Evolutionary conservation across 2,797 vertebrate genomes (phyloP).

Genomic region (Ctenopoma multispine): DNA sequence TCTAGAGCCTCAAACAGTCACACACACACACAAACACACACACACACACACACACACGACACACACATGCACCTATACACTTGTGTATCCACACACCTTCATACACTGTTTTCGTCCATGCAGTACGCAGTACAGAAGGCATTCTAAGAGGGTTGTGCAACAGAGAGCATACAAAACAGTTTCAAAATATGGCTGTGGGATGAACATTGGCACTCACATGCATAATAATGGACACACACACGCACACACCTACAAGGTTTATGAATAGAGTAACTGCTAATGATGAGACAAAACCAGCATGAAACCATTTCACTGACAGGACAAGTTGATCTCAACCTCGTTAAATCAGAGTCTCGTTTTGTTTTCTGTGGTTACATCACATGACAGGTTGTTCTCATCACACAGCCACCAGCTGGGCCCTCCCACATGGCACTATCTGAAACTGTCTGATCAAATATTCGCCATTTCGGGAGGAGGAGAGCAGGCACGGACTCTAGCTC

Average conservation of each 20-base stretch:
- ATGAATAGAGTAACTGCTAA: conserved; percentile 27
- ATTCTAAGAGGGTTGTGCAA: conserved; percentile 85
- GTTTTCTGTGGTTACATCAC: conserved; percentile 43
- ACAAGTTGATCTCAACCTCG: conserved; percentile 26
- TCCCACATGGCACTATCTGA: conserved; percentile 29
- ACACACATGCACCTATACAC: conserved; percentile 35
- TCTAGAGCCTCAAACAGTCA: conserved; percentile 40
- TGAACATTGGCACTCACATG: conserved; percentile 71
- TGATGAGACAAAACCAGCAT: conserved; percentile 24
- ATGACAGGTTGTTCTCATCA: conserved; percentile 32
- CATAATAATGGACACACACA: conserved; percentile 55
- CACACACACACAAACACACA: conserved; percentile 31
- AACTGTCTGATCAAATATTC: conserved; percentile 56
- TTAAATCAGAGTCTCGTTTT: conserved; percentile 31
- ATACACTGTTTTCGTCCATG: conserved; percentile 63
- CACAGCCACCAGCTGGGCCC: conserved; percentile 52
- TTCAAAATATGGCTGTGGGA: conserved; percentile 80
- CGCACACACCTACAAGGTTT: conserved; percentile 40
- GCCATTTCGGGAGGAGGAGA: conserved; percentile 19
- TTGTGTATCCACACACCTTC: conserved; percentile 38
- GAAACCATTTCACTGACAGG: conserved; percentile 29
- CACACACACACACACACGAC: conserved; percentile 29
- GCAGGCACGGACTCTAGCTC: conserved; percentile 12
- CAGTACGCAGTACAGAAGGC: conserved; percentile 79
- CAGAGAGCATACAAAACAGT: conserved; percentile 81